Percentiles rank a stretch among this genome's conserved stretches.
phyloP scores from a whole-genome alignment of 2,888 invertebrate species.

The Drosophila tanythrix region DNA sequence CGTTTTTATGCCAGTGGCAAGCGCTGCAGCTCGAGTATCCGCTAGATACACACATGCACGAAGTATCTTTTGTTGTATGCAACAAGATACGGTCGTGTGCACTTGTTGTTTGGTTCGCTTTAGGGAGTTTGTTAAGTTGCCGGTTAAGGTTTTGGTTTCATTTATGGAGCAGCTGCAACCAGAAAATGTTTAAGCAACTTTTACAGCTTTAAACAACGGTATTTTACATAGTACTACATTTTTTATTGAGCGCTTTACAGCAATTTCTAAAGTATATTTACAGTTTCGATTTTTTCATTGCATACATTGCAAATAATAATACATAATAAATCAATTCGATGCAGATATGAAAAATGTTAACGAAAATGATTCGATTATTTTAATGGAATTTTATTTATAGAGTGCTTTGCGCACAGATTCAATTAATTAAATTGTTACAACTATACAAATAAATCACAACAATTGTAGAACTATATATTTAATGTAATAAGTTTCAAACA shows the following conservation, averaged over 20 bases:
- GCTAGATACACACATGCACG: slow-evolving; percentile 27
- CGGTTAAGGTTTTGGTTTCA: neutral
- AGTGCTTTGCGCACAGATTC: slow-evolving; percentile 30
- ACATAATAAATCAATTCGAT: slow-evolving; percentile 1
- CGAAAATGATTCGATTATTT: slow-evolving; percentile 37
- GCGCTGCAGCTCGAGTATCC: slow-evolving; percentile 38
- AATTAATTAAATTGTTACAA: slow-evolving; percentile 49
- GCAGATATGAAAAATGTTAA: neutral
- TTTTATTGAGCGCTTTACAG: slow-evolving; percentile 38
- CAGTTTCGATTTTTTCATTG: slow-evolving; percentile 17
- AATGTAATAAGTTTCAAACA: slow-evolving; percentile 1
- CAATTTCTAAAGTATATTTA: slow-evolving; percentile 12
- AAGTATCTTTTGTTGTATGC: slow-evolving; percentile 15
- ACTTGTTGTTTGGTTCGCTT: neutral
- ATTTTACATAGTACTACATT: slow-evolving; percentile 14
- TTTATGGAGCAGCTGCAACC: neutral
- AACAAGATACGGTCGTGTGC: slow-evolving; percentile 25
- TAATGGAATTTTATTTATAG: slow-evolving; percentile 25
- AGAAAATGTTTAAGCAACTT: slow-evolving; percentile 2
- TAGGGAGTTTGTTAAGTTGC: slow-evolving; percentile 1
- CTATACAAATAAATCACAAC: slow-evolving; percentile 21
- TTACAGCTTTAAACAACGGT: slow-evolving; percentile 1
- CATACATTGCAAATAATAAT: slow-evolving; percentile 29
- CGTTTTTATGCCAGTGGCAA: slow-evolving; percentile 41
- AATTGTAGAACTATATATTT: slow-evolving; percentile 31